A percentile compares a stretch with the other conserved stretches of the same genome.
phyloP scores from a whole-genome alignment of 2,113 vertebrate species.

The Isichthys henryi region DNA sequence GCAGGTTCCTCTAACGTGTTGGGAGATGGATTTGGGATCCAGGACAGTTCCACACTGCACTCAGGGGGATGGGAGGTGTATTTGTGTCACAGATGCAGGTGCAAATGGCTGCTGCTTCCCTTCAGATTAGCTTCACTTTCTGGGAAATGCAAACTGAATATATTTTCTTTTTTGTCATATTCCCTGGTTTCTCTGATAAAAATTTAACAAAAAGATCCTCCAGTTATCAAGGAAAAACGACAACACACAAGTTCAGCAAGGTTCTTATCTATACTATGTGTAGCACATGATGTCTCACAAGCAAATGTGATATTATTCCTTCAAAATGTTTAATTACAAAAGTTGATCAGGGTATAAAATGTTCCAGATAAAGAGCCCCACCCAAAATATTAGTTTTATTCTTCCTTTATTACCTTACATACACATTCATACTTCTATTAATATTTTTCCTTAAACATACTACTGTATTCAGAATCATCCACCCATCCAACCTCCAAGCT shows the following conservation, averaged over 20 bases:
- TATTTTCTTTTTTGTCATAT: slow-evolving; percentile 32
- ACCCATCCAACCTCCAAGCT: neutral
- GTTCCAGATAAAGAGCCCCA: neutral
- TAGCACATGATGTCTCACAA: neutral
- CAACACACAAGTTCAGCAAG: slow-evolving; percentile 30
- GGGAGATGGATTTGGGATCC: slow-evolving; percentile 33
- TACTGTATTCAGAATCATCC: neutral
- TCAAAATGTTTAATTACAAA: slow-evolving; percentile 42
- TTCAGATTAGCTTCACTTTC: slow-evolving; percentile 42
- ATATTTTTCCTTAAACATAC: neutral
- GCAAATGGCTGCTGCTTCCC: slow-evolving; percentile 38
- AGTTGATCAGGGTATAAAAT: slow-evolving; percentile 43
- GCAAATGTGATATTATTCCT: slow-evolving; percentile 27
- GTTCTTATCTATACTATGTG: slow-evolving; percentile 26
- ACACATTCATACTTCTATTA: neutral
- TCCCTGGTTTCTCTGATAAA: neutral
- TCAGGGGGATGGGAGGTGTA: slow-evolving; percentile 39
- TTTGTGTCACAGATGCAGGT: slow-evolving; percentile 39
- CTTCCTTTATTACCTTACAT: neutral
- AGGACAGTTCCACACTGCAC: slow-evolving; percentile 43
- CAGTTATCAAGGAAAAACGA: slow-evolving; percentile 26
- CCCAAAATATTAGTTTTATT: neutral
- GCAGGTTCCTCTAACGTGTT: slow-evolving; percentile 42
- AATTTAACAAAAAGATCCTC: slow-evolving; percentile 15
- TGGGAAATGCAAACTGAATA: slow-evolving; percentile 37